These are phyloP conservation scores for Dicentrarchus labrax DNA, from an alignment of 2,113 vertebrate species.

Conservation along the genomic window DNA sequence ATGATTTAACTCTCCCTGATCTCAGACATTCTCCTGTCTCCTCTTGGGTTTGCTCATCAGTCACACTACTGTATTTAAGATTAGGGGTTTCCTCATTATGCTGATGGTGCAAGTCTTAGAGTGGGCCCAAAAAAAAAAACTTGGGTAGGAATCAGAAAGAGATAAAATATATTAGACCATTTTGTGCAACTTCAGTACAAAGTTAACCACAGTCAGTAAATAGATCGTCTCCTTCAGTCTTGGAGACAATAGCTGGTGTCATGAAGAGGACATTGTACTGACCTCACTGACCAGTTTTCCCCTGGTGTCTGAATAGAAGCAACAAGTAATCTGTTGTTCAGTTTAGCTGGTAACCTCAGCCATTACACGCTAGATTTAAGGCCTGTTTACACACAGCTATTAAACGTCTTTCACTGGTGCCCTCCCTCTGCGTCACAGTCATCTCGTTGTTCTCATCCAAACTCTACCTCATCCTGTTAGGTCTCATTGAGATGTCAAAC, in stretches of 20 bases:
- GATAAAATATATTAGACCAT: neutral
- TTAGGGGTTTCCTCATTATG: neutral
- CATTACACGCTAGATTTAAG: constrained; percentile 33
- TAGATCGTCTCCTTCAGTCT: neutral
- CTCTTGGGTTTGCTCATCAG: no score
- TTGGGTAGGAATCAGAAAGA: neutral
- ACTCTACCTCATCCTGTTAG: constrained; percentile 16
- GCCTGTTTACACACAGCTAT: constrained; percentile 32
- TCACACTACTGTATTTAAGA: neutral
- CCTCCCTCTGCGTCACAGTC: constrained; percentile 8
- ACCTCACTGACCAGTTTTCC: constrained; percentile 15
- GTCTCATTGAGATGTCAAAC: constrained; percentile 27
- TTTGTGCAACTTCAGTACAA: neutral
- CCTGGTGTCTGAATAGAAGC: constrained; percentile 22
- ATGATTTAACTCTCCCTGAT: neutral
- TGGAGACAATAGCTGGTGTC: constrained; percentile 20
- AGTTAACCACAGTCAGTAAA: constrained; percentile 2
- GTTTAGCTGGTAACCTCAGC: constrained; percentile 36
- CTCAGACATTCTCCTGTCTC: neutral
- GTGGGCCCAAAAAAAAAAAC: neutral
- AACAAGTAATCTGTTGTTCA: constrained; percentile 53
- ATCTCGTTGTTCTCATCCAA: constrained; percentile 15
- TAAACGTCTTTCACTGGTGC: constrained; percentile 23
- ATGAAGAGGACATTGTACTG: constrained; percentile 25
- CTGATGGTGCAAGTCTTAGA: constrained; percentile 4